Evolutionary conservation across 2,888 invertebrate species (phyloP).

Genomic region (Taphrorychus bicolor): DNA sequence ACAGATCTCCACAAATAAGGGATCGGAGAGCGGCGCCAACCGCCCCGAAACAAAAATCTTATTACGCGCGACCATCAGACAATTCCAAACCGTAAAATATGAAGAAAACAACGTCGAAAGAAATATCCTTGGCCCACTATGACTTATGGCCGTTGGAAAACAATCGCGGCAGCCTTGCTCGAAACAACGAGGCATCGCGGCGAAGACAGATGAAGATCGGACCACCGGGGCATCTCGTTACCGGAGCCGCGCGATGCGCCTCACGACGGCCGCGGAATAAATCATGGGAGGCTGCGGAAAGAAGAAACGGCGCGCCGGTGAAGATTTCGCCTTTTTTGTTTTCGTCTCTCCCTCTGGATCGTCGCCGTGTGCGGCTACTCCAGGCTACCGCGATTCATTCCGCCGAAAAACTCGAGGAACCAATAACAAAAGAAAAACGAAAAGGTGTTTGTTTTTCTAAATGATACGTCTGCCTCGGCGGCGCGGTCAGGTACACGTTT

Average conservation of each 20-base stretch:
- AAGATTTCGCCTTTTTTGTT: slow-evolving; percentile 22
- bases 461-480: slow-evolving; percentile 21
- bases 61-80: slow-evolving; percentile 7
- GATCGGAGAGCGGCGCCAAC: neutral
- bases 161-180: slow-evolving; percentile 41
- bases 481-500: slow-evolving; percentile 27
- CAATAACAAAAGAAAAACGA: slow-evolving; percentile 5
- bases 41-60: neutral
- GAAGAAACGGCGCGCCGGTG: slow-evolving; percentile 22
- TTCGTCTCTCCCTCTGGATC: slow-evolving; percentile 5
- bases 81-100: slow-evolving; percentile 30
- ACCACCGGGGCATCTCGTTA: slow-evolving; percentile 60
- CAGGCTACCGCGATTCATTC: neutral
- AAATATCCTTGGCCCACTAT: slow-evolving; percentile 41
- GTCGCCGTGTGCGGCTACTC: neutral
- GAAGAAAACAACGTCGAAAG: slow-evolving; percentile 23
- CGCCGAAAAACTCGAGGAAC: neutral
- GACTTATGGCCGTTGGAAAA: slow-evolving; percentile 41
- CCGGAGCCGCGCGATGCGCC: slow-evolving; percentile 46
- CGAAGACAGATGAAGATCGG: slow-evolving; percentile 56
- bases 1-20: neutral
- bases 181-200: slow-evolving; percentile 38
- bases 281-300: slow-evolving; percentile 37
- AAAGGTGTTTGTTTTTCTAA: slow-evolving; percentile 37
- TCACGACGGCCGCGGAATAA: slow-evolving; percentile 39